These are phyloP conservation scores for Lamproptera curius DNA, from an alignment of 2,888 invertebrate species.

Conservation along the genomic window DNA sequence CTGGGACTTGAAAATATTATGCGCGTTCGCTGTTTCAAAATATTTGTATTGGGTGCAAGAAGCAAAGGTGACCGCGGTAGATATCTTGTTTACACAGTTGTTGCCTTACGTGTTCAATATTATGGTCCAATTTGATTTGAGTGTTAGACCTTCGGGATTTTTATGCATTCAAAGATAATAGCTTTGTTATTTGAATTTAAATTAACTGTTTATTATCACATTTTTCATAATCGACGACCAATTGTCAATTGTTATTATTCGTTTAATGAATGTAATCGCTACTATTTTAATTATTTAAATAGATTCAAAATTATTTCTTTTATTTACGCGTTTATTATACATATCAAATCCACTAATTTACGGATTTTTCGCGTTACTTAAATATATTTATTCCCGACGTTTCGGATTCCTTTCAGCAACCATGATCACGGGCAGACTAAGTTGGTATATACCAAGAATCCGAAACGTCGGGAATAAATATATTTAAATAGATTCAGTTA, in stretches of 20 bases:
- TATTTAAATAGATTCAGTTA: too few relatives aligned
- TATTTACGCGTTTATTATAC: too few relatives aligned
- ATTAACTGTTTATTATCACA: not conserved
- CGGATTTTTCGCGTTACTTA: too few relatives aligned
- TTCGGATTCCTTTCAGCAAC: too few relatives aligned
- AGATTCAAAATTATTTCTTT: too few relatives aligned
- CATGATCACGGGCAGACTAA: too few relatives aligned
- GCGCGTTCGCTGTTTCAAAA: constrained; percentile 1
- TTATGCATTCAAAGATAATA: constrained; percentile 2
- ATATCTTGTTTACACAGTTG: not conserved
- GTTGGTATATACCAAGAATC: too few relatives aligned
- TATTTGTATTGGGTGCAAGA: constrained; percentile 2
- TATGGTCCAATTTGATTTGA: not conserved
- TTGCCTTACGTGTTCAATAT: not conserved
- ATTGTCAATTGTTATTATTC: not conserved
- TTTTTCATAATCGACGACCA: not conserved
- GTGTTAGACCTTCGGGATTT: not conserved
- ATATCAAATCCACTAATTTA: too few relatives aligned
- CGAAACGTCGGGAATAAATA: too few relatives aligned
- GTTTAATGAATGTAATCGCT: too few relatives aligned
- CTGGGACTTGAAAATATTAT: constrained; percentile 1
- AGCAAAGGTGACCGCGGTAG: not conserved
- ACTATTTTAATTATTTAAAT: too few relatives aligned
- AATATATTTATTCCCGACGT: too few relatives aligned
- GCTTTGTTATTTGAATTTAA: constrained; percentile 7